Conservation (phyloP, 2,113 vertebrate genomes). For the Podarcis muralis region DNA sequence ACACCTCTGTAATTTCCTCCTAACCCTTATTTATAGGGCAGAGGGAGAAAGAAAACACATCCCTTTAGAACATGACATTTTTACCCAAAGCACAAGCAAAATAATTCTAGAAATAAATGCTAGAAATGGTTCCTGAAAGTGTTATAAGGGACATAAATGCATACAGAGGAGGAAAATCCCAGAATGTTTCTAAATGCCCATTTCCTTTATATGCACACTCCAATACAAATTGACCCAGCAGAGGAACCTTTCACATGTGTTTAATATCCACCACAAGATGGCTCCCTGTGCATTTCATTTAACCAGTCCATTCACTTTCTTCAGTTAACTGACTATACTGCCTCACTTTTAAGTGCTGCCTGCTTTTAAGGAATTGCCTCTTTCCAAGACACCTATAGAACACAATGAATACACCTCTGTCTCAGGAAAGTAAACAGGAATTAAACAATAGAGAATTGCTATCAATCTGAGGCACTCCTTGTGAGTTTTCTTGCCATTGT, state of each 20-base stretch:
- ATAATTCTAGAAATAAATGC: background rate
- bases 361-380: background rate
- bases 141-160: background rate
- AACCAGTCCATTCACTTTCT: background rate
- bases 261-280: conserved; percentile 19
- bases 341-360: background rate
- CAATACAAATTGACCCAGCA: background rate
- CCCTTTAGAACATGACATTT: background rate
- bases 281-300: conserved; percentile 18
- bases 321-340: background rate
- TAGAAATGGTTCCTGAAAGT: background rate
- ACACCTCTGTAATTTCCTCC: background rate
- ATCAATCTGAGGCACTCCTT: background rate
- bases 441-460: background rate
- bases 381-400: background rate
- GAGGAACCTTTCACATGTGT: background rate
- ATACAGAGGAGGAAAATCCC: background rate
- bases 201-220: background rate
- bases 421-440: background rate
- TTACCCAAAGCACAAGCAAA: background rate
- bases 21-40: background rate
- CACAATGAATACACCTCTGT: background rate
- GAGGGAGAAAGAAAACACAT: background rate
- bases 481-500: background rate
- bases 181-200: background rate